A percentile compares a stretch with the other conserved stretches of the same genome.
These are phyloP conservation scores for Drosophila yakuba DNA, from an alignment of 1,140 invertebrate genomes.

Conservation along the genomic window DNA sequence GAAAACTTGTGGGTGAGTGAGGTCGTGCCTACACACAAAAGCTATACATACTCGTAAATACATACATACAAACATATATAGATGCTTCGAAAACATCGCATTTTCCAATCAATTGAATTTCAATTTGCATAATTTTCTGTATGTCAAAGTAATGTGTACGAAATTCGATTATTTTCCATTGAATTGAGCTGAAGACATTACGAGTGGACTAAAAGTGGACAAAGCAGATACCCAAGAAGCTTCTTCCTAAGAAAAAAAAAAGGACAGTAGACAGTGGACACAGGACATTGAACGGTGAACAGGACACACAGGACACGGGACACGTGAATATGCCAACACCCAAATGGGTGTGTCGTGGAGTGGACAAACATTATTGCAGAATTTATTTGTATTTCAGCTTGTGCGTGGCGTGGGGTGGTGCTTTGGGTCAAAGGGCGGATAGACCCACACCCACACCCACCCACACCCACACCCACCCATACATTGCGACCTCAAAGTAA, in stretches of 20 bases:
- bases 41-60: slow-evolving; percentile 2
- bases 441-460: background rate
- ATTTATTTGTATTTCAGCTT: slow-evolving; percentile 65
- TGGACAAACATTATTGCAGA: slow-evolving; percentile 75
- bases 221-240: slow-evolving; percentile 45
- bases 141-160: slow-evolving; percentile 80
- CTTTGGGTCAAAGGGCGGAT: slow-evolving; percentile 1
- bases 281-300: background rate
- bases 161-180: slow-evolving; percentile 83
- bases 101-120: slow-evolving; percentile 83
- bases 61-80: background rate
- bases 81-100: slow-evolving; percentile 49
- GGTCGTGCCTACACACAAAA: slow-evolving; percentile 18
- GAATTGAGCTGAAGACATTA: slow-evolving; percentile 80
- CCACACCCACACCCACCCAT: slow-evolving; percentile 11
- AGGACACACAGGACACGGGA: slow-evolving; percentile 13
- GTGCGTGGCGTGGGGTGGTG: slow-evolving; percentile 11
- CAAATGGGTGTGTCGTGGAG: slow-evolving; percentile 66
- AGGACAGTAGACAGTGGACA: background rate
- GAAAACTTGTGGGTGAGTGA: slow-evolving; percentile 48
- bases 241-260: slow-evolving; percentile 28
- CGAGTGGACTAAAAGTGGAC: slow-evolving; percentile 72
- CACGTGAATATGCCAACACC: slow-evolving; percentile 47
- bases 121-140: slow-evolving; percentile 81
- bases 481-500: slow-evolving; percentile 72